Conservation (phyloP, 2,113 vertebrate species). For the Microtus richardsoni region DNA sequence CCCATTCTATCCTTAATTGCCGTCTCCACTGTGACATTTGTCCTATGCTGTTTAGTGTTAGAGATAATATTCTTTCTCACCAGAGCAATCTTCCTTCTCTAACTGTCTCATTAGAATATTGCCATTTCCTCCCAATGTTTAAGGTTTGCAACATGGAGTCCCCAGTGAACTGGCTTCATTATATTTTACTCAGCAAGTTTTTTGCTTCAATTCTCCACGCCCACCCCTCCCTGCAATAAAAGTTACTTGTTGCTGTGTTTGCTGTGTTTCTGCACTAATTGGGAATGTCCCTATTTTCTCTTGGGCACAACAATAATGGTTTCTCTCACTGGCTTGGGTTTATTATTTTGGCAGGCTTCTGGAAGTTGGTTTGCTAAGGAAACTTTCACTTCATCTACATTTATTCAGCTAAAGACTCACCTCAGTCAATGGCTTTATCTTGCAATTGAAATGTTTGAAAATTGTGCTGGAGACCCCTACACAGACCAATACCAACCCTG, state of each 20-base stretch:
- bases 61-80: background rate
- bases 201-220: background rate
- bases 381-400: background rate
- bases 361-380: background rate
- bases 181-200: background rate
- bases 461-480: background rate
- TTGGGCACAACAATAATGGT: background rate
- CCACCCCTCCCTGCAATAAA: background rate
- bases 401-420: background rate
- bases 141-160: background rate
- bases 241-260: background rate
- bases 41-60: background rate
- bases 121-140: background rate
- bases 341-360: background rate
- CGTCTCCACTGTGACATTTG: background rate
- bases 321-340: background rate
- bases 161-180: background rate
- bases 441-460: background rate
- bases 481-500: background rate
- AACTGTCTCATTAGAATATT: background rate
- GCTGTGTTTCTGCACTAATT: background rate
- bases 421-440: background rate
- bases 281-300: background rate
- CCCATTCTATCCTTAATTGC: background rate
- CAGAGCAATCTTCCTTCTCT: constrained; percentile 14